A percentile compares a stretch with the other conserved stretches of the same genome.
phyloP scores from a whole-genome alignment of 53 echinoderm and acorn worm genomes.

The Zoroaster sp. region DNA sequence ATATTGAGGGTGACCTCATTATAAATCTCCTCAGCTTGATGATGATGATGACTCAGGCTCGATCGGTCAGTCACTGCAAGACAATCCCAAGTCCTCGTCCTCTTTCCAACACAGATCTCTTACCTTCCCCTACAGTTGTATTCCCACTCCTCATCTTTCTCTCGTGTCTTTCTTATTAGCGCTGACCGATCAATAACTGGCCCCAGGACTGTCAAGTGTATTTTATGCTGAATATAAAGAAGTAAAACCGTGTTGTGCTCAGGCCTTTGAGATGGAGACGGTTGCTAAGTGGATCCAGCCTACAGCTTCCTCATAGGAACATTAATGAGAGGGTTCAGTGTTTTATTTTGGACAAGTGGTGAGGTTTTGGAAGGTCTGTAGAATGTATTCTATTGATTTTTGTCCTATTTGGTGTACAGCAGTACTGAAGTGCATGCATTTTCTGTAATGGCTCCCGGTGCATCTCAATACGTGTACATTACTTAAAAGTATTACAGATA shows the following conservation, averaged over 20 bases:
- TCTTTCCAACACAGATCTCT: conserved; percentile 1
- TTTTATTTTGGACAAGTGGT: background rate
- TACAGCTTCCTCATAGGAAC: conserved; percentile 30
- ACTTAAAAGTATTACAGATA: too few relatives aligned
- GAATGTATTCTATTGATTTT: conserved; percentile 36
- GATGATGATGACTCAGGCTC: conserved; percentile 29
- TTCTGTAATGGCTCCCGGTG: background rate
- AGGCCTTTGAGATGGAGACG: conserved; percentile 14
- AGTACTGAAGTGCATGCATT: background rate
- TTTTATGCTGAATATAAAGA: conserved; percentile 43
- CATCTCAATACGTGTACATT: too few relatives aligned
- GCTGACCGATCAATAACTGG: conserved; percentile 42
- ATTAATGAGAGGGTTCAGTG: conserved; percentile 22
- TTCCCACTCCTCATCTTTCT: background rate
- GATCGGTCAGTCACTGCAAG: conserved; percentile 55
- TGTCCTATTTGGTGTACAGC: background rate
- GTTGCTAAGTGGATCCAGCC: conserved; percentile 46
- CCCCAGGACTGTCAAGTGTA: conserved; percentile 51
- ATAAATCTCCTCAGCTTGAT: background rate
- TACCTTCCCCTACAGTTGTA: background rate
- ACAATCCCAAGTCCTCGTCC: conserved; percentile 36
- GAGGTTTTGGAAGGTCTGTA: conserved; percentile 1
- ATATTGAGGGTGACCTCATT: conserved; percentile 28
- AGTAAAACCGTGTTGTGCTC: conserved; percentile 36
- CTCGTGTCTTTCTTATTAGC: conserved; percentile 34